phyloP scores from a whole-genome alignment of 1,140 invertebrate species.

The Zaprionus capensis region DNA sequence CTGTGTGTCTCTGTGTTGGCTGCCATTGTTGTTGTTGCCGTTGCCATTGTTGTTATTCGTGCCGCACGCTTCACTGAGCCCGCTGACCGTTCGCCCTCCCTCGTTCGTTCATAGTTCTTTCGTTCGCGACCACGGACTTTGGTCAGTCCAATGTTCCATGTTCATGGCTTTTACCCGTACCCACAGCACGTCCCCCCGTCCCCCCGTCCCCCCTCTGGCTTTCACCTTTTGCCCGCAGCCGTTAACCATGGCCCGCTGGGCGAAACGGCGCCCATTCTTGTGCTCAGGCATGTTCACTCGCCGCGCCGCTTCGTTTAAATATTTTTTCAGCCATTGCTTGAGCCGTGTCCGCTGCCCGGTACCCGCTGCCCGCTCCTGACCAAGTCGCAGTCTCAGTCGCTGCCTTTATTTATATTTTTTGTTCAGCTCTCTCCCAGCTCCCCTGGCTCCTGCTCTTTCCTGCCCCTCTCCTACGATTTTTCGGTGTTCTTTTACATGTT shows the following conservation, averaged over 20 bases:
- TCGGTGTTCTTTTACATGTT: conserved; percentile 56
- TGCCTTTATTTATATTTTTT: conserved; percentile 11
- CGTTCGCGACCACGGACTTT: conserved; percentile 42
- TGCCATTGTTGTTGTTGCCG: not conserved
- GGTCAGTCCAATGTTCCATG: conserved; percentile 37
- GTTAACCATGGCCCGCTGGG: conserved; percentile 4
- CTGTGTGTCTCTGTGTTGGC: not conserved
- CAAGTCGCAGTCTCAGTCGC: conserved; percentile 13
- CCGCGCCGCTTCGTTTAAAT: conserved; percentile 52
- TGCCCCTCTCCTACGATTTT: not conserved
- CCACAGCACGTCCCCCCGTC: not conserved
- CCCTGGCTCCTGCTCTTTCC: not conserved
- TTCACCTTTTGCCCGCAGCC: conserved; percentile 24
- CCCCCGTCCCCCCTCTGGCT: conserved; percentile 7
- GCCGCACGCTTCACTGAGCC: conserved; percentile 43
- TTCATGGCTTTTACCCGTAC: conserved; percentile 37
- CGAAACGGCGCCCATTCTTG: conserved; percentile 13
- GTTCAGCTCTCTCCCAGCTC: not conserved
- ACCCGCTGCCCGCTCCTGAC: conserved; percentile 8
- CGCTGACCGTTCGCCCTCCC: conserved; percentile 50
- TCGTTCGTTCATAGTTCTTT: conserved; percentile 5
- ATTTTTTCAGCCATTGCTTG: conserved; percentile 12
- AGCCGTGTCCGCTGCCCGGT: not conserved
- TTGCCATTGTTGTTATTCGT: conserved; percentile 29
- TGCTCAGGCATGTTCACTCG: conserved; percentile 64